These are phyloP conservation scores for Neosalanx taihuensis DNA, from an alignment of 2,797 vertebrate species.

Conservation along the genomic window DNA sequence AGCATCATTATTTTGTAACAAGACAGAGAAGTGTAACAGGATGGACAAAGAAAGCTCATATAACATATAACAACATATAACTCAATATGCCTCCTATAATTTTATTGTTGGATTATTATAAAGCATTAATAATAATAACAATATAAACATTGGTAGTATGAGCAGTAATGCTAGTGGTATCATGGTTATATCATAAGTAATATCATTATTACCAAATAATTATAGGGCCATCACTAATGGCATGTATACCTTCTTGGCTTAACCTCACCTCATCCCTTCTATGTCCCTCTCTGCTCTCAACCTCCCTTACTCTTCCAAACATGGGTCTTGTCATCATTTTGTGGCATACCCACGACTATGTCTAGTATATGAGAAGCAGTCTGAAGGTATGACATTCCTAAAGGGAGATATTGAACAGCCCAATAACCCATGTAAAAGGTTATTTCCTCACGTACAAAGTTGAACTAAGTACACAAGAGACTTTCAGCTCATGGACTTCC, in stretches of 20 bases:
- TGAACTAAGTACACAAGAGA: constrained; percentile 20
- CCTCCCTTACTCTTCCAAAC: too few species aligned
- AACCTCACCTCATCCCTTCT: too few species aligned
- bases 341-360: too few species aligned
- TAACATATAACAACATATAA: constrained; percentile 28
- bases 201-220: not conserved
- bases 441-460: too few species aligned
- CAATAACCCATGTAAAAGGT: too few species aligned
- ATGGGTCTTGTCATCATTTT: too few species aligned
- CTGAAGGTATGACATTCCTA: too few species aligned
- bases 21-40: constrained; percentile 22
- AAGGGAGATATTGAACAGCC: too few species aligned
- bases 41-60: constrained; percentile 31
- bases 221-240: not conserved
- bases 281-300: too few species aligned
- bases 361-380: too few species aligned
- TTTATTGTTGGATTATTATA: not conserved
- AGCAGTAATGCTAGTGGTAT: too few species aligned
- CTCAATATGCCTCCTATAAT: not conserved
- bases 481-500: constrained; percentile 61
- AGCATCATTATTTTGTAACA: constrained; percentile 48
- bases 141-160: too few species aligned
- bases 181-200: not conserved
- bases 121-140: not conserved
- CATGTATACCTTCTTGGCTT: not conserved